phyloP scores from a whole-genome alignment of 1,140 invertebrate genomes.

The Vanessa atalanta region DNA sequence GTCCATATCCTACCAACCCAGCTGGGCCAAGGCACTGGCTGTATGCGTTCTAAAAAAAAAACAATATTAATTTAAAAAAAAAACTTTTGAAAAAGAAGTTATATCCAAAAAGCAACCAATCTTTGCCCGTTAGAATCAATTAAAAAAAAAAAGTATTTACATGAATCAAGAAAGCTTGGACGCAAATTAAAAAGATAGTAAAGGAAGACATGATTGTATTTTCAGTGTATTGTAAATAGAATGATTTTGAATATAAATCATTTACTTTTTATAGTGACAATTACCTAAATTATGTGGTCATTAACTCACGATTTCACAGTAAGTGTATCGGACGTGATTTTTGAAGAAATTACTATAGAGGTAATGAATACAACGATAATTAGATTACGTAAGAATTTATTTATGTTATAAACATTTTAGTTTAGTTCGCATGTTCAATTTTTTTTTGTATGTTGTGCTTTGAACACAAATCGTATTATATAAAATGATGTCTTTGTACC shows the following conservation, averaged over 20 bases:
- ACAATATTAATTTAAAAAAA: background rate
- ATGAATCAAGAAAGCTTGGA: slow-evolving; percentile 45
- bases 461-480: too few relatives aligned
- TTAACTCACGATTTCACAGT: background rate
- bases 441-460: too few relatives aligned
- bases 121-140: background rate
- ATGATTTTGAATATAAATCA: background rate
- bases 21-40: slow-evolving; percentile 3
- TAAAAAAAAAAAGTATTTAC: slow-evolving; percentile 32
- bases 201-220: slow-evolving; percentile 29
- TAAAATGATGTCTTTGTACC: too few relatives aligned
- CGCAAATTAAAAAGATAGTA: slow-evolving; percentile 40
- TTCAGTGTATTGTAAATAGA: background rate
- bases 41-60: background rate
- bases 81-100: too few relatives aligned
- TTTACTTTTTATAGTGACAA: background rate
- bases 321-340: background rate
- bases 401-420: too few relatives aligned
- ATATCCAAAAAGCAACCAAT: background rate
- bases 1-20: slow-evolving; percentile 5
- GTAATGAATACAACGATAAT: background rate
- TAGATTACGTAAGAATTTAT: background rate
- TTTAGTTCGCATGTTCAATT: too few relatives aligned
- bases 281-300: background rate
- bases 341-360: background rate